Evolutionary conservation across 1,140 invertebrate species (phyloP).

Genomic region (Drosophila arizonae): DNA sequence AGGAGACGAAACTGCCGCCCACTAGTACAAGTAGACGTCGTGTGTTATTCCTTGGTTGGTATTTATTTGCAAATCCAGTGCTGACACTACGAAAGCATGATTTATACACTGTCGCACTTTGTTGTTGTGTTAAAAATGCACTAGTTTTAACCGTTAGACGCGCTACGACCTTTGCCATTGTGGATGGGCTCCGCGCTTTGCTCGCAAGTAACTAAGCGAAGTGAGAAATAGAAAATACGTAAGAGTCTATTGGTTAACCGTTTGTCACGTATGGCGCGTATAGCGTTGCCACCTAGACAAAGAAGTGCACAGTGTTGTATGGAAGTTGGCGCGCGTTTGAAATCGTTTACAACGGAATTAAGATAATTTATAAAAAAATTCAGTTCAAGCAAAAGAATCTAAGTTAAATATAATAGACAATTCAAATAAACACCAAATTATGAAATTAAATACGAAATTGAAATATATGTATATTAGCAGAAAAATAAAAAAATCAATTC

Average conservation of each 20-base stretch:
- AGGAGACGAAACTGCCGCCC: conserved; percentile 55
- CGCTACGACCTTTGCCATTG: conserved; percentile 59
- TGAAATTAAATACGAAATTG: too few species aligned
- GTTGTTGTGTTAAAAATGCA: conserved; percentile 36
- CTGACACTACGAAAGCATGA: conserved; percentile 36
- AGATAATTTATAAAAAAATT: neutral
- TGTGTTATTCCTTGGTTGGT: conserved; percentile 10
- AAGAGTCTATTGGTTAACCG: neutral
- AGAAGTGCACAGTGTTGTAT: conserved; percentile 34
- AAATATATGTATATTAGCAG: neutral
- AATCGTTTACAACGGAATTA: neutral
- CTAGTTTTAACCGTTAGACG: conserved; percentile 57
- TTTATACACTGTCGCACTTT: conserved; percentile 26
- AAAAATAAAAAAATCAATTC: neutral
- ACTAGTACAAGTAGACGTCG: conserved; percentile 41
- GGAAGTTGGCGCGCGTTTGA: conserved; percentile 20
- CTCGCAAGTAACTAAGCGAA: conserved; percentile 43
- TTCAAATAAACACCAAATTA: too few species aligned
- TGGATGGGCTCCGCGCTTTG: conserved; percentile 21
- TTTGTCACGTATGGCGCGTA: conserved; percentile 4
- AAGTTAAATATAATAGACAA: too few species aligned
- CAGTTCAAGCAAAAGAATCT: neutral
- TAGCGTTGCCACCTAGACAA: conserved; percentile 38
- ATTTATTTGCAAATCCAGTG: conserved; percentile 15
- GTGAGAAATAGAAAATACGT: conserved; percentile 64